Evolutionary conservation across 2,797 vertebrate species (phyloP).

Genomic region (Rhodeus uyekii): DNA sequence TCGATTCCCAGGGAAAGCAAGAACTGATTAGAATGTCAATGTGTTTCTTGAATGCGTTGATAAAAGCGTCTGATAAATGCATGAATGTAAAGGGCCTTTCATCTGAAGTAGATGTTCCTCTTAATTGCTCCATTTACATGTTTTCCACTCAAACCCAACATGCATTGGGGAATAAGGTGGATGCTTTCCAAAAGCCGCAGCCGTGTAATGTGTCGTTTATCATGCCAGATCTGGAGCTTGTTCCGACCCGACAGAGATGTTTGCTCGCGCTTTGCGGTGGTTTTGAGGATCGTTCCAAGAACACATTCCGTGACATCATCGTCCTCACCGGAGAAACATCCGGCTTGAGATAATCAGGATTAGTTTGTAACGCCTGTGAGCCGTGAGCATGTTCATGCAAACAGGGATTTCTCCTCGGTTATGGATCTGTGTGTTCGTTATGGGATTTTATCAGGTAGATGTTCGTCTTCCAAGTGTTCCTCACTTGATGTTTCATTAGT

Average conservation of each 20-base stretch:
- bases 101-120: background rate
- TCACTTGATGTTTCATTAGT: no score
- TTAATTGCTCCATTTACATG: slow-evolving; percentile 15
- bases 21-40: no score
- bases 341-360: background rate
- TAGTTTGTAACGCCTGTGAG: background rate
- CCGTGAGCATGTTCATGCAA: background rate
- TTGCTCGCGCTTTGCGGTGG: background rate
- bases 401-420: background rate
- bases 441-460: no score
- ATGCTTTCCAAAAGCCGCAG: background rate
- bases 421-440: no score
- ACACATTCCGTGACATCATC: background rate
- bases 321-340: background rate
- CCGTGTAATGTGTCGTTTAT: background rate
- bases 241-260: slow-evolving; percentile 18
- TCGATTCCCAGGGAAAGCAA: no score
- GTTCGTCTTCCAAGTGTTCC: no score
- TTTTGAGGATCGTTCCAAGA: background rate
- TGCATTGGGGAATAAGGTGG: background rate
- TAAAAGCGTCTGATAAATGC: no score
- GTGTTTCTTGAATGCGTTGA: no score
- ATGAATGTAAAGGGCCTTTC: no score
- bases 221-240: slow-evolving; percentile 10
- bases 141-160: background rate